Conservation (phyloP, 53 echinoderm and acorn worm species). For the Crossaster papposus region DNA sequence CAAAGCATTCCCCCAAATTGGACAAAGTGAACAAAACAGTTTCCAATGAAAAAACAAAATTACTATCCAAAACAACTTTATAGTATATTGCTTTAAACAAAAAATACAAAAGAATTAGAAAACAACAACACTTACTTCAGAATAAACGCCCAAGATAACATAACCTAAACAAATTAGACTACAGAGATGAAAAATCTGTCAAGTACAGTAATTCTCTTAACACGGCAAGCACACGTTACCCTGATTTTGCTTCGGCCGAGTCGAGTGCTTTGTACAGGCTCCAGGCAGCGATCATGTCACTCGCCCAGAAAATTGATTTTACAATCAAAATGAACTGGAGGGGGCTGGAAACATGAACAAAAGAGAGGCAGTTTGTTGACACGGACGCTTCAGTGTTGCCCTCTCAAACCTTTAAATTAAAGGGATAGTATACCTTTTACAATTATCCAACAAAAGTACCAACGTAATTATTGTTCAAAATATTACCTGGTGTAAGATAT, state of each 20-base stretch:
- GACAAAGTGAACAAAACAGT: too few species aligned
- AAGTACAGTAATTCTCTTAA: background rate
- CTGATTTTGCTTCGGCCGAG: background rate
- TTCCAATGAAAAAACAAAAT: too few species aligned
- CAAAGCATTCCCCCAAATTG: too few species aligned
- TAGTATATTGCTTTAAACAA: background rate
- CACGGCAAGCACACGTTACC: background rate
- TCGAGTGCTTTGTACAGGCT: constrained; percentile 19
- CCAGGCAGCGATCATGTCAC: constrained; percentile 16
- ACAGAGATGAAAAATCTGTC: background rate
- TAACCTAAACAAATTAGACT: background rate
- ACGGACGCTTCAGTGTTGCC: background rate
- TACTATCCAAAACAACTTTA: background rate
- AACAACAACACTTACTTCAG: background rate
- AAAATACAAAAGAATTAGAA: background rate
- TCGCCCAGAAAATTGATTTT: constrained; percentile 39
- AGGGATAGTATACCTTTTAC: too few species aligned
- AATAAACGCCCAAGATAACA: background rate
- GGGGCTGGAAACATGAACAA: constrained; percentile 13
- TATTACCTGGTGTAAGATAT: too few species aligned
- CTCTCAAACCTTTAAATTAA: too few species aligned
- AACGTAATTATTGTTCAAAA: too few species aligned
- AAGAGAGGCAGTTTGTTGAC: background rate
- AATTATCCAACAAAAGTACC: too few species aligned
- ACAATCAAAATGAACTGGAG: constrained; percentile 28